These are phyloP conservation scores for Nothobranchius kuhntae DNA, from an alignment of 2,113 vertebrate species.

Conservation along the genomic window DNA sequence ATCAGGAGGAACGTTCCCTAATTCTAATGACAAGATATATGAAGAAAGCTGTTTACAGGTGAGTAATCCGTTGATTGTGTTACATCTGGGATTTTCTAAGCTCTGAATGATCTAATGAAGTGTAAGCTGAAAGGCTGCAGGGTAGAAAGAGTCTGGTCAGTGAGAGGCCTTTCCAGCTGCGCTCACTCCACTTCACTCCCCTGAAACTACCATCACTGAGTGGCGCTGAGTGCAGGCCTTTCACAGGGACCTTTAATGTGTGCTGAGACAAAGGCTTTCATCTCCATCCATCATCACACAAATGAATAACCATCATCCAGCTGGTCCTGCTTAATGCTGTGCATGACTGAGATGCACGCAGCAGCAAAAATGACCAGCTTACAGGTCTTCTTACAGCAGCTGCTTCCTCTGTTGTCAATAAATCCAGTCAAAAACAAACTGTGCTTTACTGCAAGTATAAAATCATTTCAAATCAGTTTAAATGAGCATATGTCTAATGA, in stretches of 20 bases:
- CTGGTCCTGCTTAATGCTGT: constrained; percentile 17
- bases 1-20: constrained; percentile 4
- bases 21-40: constrained; percentile 6
- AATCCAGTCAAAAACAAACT: no score
- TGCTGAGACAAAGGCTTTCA: constrained; percentile 67
- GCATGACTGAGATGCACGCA: no score
- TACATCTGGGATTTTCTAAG: constrained; percentile 24
- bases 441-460: no score
- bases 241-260: constrained; percentile 63
- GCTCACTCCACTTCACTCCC: constrained; percentile 20
- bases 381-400: not conserved
- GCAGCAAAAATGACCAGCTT: no score
- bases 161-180: constrained; percentile 42
- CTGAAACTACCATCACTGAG: constrained; percentile 20
- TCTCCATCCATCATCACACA: constrained; percentile 44
- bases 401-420: no score
- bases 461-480: no score
- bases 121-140: constrained; percentile 7
- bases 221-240: constrained; percentile 30
- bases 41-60: constrained; percentile 2
- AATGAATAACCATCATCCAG: constrained; percentile 30
- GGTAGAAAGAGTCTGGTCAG: constrained; percentile 20
- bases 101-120: constrained; percentile 31
- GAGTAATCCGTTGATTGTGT: constrained; percentile 15
- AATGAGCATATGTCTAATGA: no score